Evolutionary conservation across 2,797 vertebrate species (phyloP), one percentile per base, ranked within the genome.

Genomic region (Phrynocephalus guinanensis): DNA sequence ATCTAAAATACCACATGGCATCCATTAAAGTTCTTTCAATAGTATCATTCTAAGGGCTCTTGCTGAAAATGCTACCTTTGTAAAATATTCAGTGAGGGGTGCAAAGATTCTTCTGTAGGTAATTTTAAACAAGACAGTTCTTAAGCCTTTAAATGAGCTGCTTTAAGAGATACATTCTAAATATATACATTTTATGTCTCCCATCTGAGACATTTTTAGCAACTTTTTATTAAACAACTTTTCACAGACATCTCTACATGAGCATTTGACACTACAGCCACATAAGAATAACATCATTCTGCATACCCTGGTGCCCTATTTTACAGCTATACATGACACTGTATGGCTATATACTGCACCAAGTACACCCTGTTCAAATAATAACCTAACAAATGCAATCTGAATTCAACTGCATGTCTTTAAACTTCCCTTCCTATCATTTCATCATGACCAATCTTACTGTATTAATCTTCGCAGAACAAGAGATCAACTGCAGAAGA

Each of bases 231-330:
- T 79, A 44, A 71, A 71, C 48, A 56, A 79, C 30, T 44, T 80
- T n/a, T 52, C 11, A n/a, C 6, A 80, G 73, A 24, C 70, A 86
- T 72, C 60, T 44, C 26, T 26, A 80, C 68, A 80, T n/a, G 16
- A 70, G 13, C 77, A 71, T 70, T 79, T 86, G 24, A 82, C 30
- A 85, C 48, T 79, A 78, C 66, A 66, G 68, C 78, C 20, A 68
- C n/a, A 5, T 26, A 79, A 30, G 26, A 70, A n/a, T 18, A 60
- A 79, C 22, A 26, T 7, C 18, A 18, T 80, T 4, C 68, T 79
- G 79, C 15, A 56, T 3, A 60, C 28, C 30, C 28, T 68, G 22
- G 20, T 72, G 16, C 67, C 33, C 8, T 56, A 15, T 11, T 68
- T 63, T 67, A 68, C n/a, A 85, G 44, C 18, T 78, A 33, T 66